A percentile compares a stretch with the other conserved stretches of the same genome.
phyloP scores from a whole-genome alignment of 2,113 vertebrate species.

The Rhinichthys klamathensis region DNA sequence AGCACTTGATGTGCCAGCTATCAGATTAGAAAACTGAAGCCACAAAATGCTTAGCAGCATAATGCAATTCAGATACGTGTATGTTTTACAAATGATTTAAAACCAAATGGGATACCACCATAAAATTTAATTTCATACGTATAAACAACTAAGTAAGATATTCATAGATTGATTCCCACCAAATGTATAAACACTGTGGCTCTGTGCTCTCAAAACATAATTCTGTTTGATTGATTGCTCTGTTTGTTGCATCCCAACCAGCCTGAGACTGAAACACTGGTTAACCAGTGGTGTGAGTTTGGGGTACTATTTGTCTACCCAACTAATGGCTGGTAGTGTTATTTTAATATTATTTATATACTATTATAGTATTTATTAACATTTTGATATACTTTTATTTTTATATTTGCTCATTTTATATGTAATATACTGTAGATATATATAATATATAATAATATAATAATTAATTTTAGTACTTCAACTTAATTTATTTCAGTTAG shows the following conservation, averaged over 20 bases:
- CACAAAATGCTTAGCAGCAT: slow-evolving; percentile 24
- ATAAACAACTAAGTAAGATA: not conserved
- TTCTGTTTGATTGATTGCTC: not conserved
- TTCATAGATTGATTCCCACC: not conserved
- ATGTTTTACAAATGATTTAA: not conserved
- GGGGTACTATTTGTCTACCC: too few relatives aligned
- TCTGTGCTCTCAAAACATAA: not conserved
- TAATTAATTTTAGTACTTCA: too few relatives aligned
- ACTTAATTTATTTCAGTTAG: not conserved
- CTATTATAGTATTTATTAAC: too few relatives aligned
- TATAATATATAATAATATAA: too few relatives aligned
- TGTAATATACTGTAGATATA: too few relatives aligned
- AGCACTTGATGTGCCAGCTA: slow-evolving; percentile 40
- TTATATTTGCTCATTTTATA: not conserved
- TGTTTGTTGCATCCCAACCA: not conserved
- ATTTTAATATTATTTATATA: too few relatives aligned
- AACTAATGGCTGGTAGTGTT: too few relatives aligned
- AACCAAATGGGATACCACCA: not conserved
- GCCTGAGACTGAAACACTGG: too few relatives aligned
- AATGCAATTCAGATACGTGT: not conserved
- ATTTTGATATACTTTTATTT: not conserved
- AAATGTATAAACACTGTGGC: not conserved
- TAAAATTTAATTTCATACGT: not conserved
- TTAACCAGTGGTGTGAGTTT: too few relatives aligned
- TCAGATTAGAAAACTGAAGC: slow-evolving; percentile 26